phyloP scores from a whole-genome alignment of 2,113 vertebrate genomes.

The Misgurnus mizolepis region DNA sequence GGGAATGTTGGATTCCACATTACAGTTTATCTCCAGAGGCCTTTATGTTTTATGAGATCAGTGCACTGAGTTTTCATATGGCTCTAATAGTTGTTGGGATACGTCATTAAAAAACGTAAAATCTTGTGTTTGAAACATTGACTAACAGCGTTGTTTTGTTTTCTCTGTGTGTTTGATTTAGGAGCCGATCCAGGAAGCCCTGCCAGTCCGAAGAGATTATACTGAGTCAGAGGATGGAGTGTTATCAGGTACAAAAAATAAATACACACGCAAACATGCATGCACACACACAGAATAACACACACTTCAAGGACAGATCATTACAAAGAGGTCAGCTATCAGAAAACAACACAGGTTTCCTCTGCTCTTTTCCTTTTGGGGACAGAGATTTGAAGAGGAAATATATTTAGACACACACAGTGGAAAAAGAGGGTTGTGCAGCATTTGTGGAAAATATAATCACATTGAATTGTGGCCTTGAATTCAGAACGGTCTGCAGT shows the following conservation, averaged over 20 bases:
- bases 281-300: neutral
- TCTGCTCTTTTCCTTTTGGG: conserved; percentile 53
- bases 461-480: conserved; percentile 10
- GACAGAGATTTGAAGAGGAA: conserved; percentile 44
- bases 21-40: neutral
- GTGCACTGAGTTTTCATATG: neutral
- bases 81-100: neutral
- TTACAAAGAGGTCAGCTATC: conserved; percentile 33
- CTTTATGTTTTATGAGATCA: conserved; percentile 7
- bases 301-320: conserved; percentile 19
- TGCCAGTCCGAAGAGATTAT: conserved; percentile 64
- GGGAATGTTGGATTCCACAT: neutral
- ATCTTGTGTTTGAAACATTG: conserved; percentile 30
- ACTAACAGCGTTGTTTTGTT: conserved; percentile 31
- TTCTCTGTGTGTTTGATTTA: conserved; percentile 42
- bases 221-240: conserved; percentile 68
- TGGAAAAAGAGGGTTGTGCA: conserved; percentile 31
- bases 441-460: conserved; percentile 50
- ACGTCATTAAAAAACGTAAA: neutral
- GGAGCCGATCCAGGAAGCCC: conserved; percentile 68
- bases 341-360: conserved; percentile 64
- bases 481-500: conserved; percentile 22
- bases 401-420: conserved; percentile 23
- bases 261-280: conserved; percentile 40
- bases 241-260: conserved; percentile 77